Conservation (phyloP, 2,797 vertebrate species). For the Sphaeramia orbicularis region DNA sequence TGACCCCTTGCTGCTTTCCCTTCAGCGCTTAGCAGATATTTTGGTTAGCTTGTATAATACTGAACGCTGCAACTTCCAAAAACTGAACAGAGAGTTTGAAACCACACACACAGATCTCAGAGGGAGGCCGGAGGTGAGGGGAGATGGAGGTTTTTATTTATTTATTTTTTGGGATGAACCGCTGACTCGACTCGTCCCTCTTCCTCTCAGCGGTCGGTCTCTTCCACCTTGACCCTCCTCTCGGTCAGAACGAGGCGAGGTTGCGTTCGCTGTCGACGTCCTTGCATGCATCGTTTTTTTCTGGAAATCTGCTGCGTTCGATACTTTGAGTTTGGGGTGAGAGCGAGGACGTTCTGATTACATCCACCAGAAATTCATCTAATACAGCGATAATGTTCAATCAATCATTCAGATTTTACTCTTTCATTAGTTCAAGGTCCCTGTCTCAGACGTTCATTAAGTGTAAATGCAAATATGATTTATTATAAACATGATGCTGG, state of each 20-base stretch:
- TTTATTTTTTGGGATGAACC: conserved; percentile 25
- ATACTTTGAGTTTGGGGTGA: not conserved
- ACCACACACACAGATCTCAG: conserved; percentile 17
- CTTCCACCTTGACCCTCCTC: conserved; percentile 27
- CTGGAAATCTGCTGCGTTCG: not conserved
- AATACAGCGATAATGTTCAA: too few relatives aligned
- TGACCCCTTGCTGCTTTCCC: conserved; percentile 60
- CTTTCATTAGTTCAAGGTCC: too few relatives aligned
- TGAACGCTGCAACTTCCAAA: conserved; percentile 56
- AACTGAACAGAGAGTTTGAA: conserved; percentile 32
- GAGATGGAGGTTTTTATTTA: conserved; percentile 26
- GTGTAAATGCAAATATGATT: too few relatives aligned
- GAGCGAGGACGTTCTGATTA: not conserved
- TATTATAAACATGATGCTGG: too few relatives aligned
- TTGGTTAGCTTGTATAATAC: conserved; percentile 65
- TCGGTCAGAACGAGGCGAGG: conserved; percentile 13
- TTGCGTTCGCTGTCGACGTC: conserved; percentile 16
- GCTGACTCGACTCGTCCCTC: conserved; percentile 44
- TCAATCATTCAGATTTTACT: too few relatives aligned
- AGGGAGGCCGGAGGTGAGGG: conserved; percentile 53
- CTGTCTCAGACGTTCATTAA: too few relatives aligned
- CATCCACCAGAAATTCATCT: too few relatives aligned
- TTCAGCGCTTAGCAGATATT: conserved; percentile 73
- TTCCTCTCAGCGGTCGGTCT: conserved; percentile 22
- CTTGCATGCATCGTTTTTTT: not conserved